Conservation (phyloP, 2,797 vertebrate genomes). For the Phoxinus dragarum region DNA sequence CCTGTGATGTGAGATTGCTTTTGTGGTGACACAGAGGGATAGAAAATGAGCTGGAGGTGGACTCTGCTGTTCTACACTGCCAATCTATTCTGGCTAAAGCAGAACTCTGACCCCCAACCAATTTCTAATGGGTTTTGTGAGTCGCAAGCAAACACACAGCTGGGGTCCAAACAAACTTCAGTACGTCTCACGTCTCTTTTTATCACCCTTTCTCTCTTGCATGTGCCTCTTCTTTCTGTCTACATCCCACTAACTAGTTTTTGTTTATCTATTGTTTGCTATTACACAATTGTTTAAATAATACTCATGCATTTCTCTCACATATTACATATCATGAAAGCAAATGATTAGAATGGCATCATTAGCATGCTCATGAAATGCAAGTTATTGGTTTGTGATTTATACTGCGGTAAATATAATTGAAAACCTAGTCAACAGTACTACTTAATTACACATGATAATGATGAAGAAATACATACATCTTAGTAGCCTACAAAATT, state of each 20-base stretch:
- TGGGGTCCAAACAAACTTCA: constrained; percentile 83
- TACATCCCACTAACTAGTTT: constrained; percentile 7
- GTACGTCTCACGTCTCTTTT: constrained; percentile 68
- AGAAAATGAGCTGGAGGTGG: constrained; percentile 83
- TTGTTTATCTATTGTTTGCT: constrained; percentile 7
- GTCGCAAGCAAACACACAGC: constrained; percentile 81
- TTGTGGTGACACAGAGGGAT: constrained; percentile 71
- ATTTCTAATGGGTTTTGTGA: constrained; percentile 84
- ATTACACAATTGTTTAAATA: constrained; percentile 19
- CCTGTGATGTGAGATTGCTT: constrained; percentile 80
- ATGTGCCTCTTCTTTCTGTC: not conserved
- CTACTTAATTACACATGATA: not conserved
- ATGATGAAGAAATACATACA: not conserved
- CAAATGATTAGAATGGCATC: not conserved
- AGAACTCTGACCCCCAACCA: constrained; percentile 79
- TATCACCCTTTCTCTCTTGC: constrained; percentile 27
- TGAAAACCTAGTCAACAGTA: not conserved
- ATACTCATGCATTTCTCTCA: not conserved
- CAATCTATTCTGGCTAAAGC: constrained; percentile 71
- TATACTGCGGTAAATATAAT: not conserved
- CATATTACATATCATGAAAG: not conserved
- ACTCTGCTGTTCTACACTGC: constrained; percentile 69
- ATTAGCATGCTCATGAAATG: not conserved
- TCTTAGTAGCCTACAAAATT: no score
- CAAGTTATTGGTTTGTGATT: not conserved